phyloP scores from a whole-genome alignment of 2,113 vertebrate species.

The Cavia porcellus region DNA sequence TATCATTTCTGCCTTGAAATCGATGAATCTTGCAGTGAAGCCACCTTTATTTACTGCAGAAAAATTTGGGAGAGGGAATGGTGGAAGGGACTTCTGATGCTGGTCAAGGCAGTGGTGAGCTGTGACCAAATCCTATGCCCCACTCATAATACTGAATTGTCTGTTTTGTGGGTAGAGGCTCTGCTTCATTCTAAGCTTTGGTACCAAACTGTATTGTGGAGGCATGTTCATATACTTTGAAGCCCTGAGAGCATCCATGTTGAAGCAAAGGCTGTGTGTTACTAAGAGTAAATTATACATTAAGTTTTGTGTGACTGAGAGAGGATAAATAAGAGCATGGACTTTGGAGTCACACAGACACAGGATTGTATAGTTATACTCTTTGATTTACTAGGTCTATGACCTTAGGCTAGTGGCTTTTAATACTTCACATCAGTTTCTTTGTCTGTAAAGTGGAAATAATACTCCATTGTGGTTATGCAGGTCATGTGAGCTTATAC shows the following conservation, averaged over 20 bases:
- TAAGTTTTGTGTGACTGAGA: not conserved
- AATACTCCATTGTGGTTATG: not conserved
- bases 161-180: not conserved
- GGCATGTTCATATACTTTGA: not conserved
- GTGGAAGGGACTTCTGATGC: not conserved
- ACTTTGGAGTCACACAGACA: not conserved
- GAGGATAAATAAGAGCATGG: not conserved
- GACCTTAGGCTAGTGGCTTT: not conserved
- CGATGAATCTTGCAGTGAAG: not conserved
- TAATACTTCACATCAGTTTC: not conserved
- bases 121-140: not conserved
- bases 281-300: not conserved
- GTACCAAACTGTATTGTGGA: not conserved
- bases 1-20: conserved; percentile 11
- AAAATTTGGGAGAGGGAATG: not conserved
- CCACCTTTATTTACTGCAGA: not conserved
- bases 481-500: not conserved
- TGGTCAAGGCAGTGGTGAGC: not conserved
- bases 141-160: conserved; percentile 11
- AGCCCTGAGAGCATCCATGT: not conserved
- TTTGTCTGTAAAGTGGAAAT: conserved; percentile 34
- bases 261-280: not conserved
- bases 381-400: not conserved
- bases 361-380: not conserved
- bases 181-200: conserved; percentile 27